Evolutionary conservation across 2,797 vertebrate species (phyloP).

Genomic region (Tapirus indicus): DNA sequence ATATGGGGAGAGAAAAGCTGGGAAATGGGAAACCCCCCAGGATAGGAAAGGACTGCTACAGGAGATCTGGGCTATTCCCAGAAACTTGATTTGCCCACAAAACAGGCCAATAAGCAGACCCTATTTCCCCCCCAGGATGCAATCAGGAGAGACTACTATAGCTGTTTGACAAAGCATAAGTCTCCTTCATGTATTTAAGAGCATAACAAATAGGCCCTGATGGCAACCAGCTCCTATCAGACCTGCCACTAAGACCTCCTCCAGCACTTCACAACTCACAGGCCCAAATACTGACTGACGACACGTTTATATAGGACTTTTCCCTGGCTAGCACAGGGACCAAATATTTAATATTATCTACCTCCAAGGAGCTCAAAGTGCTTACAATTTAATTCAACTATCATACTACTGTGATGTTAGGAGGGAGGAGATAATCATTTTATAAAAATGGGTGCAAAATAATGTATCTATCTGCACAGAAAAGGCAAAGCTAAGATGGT

Average conservation of each 20-base stretch:
- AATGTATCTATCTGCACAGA: neutral
- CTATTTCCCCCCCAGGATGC: neutral
- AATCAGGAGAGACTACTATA: neutral
- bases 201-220: neutral
- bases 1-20: neutral
- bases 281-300: neutral
- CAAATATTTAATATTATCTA: neutral
- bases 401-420: neutral
- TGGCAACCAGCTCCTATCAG: neutral
- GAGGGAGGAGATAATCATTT: neutral
- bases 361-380: neutral
- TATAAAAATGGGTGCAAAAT: neutral
- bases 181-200: neutral
- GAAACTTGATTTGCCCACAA: neutral
- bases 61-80: neutral
- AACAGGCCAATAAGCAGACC: neutral
- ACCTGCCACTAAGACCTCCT: neutral
- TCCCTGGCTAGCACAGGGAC: neutral
- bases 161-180: neutral
- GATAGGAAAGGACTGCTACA: neutral
- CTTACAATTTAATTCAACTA: neutral
- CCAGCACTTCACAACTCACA: neutral
- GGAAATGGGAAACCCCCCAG: neutral
- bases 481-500: neutral
- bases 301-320: neutral